These are phyloP conservation scores for Tangara arthus DNA, from an alignment of 2,797 vertebrate species.

Conservation along the genomic window DNA sequence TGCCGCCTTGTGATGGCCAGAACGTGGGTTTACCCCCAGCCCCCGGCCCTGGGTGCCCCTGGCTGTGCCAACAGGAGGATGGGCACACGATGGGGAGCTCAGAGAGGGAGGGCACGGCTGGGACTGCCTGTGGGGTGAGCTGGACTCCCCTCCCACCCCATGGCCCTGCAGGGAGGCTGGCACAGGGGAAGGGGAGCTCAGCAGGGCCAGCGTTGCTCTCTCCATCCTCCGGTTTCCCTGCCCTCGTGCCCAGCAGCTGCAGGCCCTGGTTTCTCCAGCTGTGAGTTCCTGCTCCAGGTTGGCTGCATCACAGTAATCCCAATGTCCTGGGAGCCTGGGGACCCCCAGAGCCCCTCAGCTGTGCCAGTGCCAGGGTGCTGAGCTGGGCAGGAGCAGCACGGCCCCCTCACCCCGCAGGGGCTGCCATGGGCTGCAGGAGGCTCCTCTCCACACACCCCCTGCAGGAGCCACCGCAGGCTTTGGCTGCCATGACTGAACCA, in stretches of 20 bases:
- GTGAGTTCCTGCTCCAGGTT: not conserved
- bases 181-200: not conserved
- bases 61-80: rapidly evolving
- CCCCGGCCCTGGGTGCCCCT: too few species aligned
- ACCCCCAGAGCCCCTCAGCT: not conserved
- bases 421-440: not conserved
- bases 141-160: not conserved
- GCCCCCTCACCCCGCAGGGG: not conserved
- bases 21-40: too few species aligned
- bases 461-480: not conserved
- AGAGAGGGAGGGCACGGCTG: not conserved
- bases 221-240: not conserved
- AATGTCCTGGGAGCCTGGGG: not conserved
- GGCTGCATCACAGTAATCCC: rapidly evolving
- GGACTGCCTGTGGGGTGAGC: not conserved
- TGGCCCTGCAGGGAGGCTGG: not conserved
- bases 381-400: not conserved
- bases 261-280: not conserved
- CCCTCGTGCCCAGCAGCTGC: rapidly evolving
- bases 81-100: not conserved
- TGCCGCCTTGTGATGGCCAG: too few species aligned
- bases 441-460: not conserved
- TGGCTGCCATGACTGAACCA: not conserved
- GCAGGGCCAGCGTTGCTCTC: not conserved
- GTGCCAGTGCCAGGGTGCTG: too few species aligned